A percentile compares a stretch with the other conserved stretches of the same genome.
These are phyloP conservation scores for Drosophila testacea DNA, from an alignment of 2,888 invertebrate species.

Conservation along the genomic window DNA sequence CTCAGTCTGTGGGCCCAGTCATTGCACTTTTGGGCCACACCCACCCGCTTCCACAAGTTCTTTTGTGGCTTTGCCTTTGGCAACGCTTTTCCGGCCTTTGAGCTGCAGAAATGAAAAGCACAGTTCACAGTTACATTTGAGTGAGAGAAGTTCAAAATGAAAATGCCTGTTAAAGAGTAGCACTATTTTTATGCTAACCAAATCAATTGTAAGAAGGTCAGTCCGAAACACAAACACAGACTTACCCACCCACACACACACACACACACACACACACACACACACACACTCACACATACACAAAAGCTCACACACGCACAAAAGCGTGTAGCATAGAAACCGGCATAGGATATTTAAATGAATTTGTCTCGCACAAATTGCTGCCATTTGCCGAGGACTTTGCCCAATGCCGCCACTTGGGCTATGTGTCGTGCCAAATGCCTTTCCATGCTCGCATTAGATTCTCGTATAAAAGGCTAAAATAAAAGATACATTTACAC, in stretches of 20 bases:
- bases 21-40: constrained; percentile 67
- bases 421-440: constrained; percentile 79
- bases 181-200: constrained; percentile 48
- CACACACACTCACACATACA: constrained; percentile 16
- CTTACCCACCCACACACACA: constrained; percentile 12
- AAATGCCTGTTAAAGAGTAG: constrained; percentile 63
- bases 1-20: constrained; percentile 59
- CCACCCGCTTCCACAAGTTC: constrained; percentile 40
- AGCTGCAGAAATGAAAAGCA: constrained; percentile 60
- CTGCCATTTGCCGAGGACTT: constrained; percentile 74
- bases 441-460: constrained; percentile 74
- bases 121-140: constrained; percentile 63
- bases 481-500: constrained; percentile 80
- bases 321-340: constrained; percentile 5
- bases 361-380: constrained; percentile 82
- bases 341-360: constrained; percentile 76
- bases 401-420: constrained; percentile 74
- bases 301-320: background rate
- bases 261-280: constrained; percentile 7
- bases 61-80: constrained; percentile 68
- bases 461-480: constrained; percentile 77
- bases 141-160: constrained; percentile 69
- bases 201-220: constrained; percentile 78
- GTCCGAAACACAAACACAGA: constrained; percentile 20
- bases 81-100: constrained; percentile 70